phyloP scores from a whole-genome alignment of 2,888 invertebrate species.

The Lydus trimaculatus region DNA sequence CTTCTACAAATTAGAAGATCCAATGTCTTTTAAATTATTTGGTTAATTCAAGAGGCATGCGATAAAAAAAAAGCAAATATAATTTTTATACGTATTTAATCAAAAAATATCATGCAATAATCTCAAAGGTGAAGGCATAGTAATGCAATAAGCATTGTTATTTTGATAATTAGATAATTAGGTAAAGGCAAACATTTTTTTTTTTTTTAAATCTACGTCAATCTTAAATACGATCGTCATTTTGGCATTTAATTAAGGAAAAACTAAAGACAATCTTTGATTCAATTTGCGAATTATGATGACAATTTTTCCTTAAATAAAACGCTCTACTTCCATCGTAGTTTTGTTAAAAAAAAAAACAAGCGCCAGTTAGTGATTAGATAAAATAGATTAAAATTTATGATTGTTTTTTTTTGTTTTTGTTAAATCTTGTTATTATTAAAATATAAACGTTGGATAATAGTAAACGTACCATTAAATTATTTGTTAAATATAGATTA shows the following conservation, averaged over 20 bases:
- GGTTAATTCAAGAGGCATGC: neutral
- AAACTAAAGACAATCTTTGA: too few species aligned
- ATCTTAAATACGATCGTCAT: neutral
- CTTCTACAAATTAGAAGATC: neutral
- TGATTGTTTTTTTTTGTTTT: neutral
- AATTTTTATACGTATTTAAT: neutral
- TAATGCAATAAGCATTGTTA: slow-evolving; percentile 17
- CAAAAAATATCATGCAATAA: slow-evolving; percentile 19
- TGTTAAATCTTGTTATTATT: neutral
- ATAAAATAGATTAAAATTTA: neutral
- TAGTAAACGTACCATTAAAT: slow-evolving; percentile 42
- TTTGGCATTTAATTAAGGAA: neutral
- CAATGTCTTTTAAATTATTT: neutral
- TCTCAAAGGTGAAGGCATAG: slow-evolving; percentile 38
- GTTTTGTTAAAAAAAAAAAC: neutral
- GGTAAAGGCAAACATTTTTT: neutral
- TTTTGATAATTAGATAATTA: neutral
- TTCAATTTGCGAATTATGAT: too few species aligned
- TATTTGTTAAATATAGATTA: slow-evolving; percentile 34
- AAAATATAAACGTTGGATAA: slow-evolving; percentile 13
- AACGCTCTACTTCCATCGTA: neutral
- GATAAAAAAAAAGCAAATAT: neutral
- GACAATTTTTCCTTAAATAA: neutral
- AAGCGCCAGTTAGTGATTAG: slow-evolving; percentile 4
- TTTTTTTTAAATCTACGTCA: neutral